Evolutionary conservation across 2,888 invertebrate species (phyloP).

Genomic region (Gortyna flavago): DNA sequence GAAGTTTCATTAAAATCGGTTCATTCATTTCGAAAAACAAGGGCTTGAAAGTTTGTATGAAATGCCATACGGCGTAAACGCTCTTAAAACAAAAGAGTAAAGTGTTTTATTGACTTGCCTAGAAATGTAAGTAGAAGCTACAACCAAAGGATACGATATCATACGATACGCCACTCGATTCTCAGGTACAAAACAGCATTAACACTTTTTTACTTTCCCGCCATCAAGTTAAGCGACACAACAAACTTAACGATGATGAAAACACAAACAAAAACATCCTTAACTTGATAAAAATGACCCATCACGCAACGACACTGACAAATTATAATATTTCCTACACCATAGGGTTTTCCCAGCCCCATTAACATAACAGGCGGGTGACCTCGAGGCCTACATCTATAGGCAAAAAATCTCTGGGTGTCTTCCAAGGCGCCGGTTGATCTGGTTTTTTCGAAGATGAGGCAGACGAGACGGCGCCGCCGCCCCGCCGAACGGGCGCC

Average conservation of each 20-base stretch:
- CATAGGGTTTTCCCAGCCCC: constrained; percentile 84
- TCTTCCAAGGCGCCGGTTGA: constrained; percentile 83
- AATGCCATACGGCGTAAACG: no score
- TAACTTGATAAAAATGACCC: constrained; percentile 76
- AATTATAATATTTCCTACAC: constrained; percentile 82
- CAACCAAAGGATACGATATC: background rate
- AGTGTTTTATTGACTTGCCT: background rate
- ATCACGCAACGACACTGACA: constrained; percentile 82
- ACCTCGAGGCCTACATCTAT: constrained; percentile 87
- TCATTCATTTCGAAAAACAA: no score
- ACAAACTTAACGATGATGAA: constrained; percentile 52
- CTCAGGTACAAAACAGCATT: constrained; percentile 3
- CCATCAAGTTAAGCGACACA: constrained; percentile 38
- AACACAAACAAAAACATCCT: constrained; percentile 65
- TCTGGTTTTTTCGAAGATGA: constrained; percentile 76
- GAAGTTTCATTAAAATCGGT: no score
- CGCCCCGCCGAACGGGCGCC: constrained; percentile 80
- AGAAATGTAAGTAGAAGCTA: background rate
- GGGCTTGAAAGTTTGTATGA: no score
- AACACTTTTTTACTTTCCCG: constrained; percentile 27
- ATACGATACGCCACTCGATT: background rate
- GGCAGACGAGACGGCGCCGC: constrained; percentile 88
- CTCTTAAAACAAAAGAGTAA: background rate
- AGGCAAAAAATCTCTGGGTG: constrained; percentile 87
- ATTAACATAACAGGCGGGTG: constrained; percentile 85